These are phyloP conservation scores for Leptinotarsa defecta DNA, from an alignment of 1,140 invertebrate genomes.

Conservation along the genomic window DNA sequence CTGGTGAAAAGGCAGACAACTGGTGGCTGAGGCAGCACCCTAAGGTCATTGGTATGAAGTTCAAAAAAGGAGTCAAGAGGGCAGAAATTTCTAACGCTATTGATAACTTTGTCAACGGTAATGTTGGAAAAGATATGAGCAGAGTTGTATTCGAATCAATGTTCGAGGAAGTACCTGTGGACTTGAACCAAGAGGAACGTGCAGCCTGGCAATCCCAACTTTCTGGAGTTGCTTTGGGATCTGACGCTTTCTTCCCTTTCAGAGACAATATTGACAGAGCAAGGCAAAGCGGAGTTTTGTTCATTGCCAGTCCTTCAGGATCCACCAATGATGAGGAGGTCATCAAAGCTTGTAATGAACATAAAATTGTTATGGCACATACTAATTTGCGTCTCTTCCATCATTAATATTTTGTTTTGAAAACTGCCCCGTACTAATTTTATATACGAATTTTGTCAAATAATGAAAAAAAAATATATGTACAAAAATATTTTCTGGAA, in stretches of 20 bases:
- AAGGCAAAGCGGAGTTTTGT: slow-evolving; percentile 89
- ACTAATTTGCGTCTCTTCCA: slow-evolving; percentile 95
- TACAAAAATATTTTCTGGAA: too few relatives aligned
- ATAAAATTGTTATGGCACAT: slow-evolving; percentile 85
- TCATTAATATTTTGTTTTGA: slow-evolving; percentile 67
- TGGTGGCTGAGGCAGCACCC: slow-evolving; percentile 98
- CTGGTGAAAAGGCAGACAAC: slow-evolving; percentile 96
- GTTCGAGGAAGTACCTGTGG: slow-evolving; percentile 76
- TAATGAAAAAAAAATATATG: too few relatives aligned
- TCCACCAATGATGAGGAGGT: slow-evolving; percentile 91
- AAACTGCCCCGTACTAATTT: too few relatives aligned
- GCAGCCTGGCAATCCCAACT: slow-evolving; percentile 80
- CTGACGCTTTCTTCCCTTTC: slow-evolving; percentile 98
- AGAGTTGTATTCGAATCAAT: slow-evolving; percentile 68
- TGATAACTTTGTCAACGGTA: slow-evolving; percentile 92
- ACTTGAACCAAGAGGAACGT: slow-evolving; percentile 72
- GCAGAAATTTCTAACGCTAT: slow-evolving; percentile 95
- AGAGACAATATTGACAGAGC: slow-evolving; percentile 96
- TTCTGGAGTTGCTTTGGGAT: slow-evolving; percentile 85
- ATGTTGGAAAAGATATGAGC: slow-evolving; percentile 81
- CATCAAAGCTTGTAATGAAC: slow-evolving; percentile 90
- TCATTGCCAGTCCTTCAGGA: slow-evolving; percentile 89
- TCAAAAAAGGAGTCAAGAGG: slow-evolving; percentile 86
- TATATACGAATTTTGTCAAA: too few relatives aligned
- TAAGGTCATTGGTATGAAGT: slow-evolving; percentile 81